Percentiles rank a stretch among this genome's conserved stretches.
Conservation (phyloP, 2,888 invertebrate genomes). For the Stomorhina lunata region DNA sequence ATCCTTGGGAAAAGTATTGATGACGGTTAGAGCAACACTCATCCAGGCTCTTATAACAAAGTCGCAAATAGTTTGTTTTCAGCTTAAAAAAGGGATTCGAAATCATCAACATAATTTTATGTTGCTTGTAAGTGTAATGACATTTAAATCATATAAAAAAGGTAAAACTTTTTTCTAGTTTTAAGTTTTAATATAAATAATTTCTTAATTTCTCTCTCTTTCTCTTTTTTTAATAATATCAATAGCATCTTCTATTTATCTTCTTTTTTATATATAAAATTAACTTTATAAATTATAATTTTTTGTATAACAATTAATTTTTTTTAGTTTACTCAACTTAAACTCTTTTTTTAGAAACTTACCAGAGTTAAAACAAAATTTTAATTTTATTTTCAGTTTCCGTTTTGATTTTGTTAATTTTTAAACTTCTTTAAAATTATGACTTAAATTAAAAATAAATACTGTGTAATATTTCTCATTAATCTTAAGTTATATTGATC, state of each 20-base stretch:
- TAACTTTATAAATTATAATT: not conserved
- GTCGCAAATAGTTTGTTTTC: conserved; percentile 69
- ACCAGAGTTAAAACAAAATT: not conserved
- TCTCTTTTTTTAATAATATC: not conserved
- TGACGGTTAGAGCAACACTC: conserved; percentile 43
- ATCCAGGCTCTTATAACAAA: conserved; percentile 68
- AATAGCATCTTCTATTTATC: not conserved
- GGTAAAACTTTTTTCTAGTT: conserved; percentile 46
- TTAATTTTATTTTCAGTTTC: conserved; percentile 2
- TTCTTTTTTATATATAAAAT: not conserved
- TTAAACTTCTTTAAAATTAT: conserved; percentile 20
- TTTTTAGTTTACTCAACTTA: not conserved
- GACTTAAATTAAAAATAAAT: conserved; percentile 27
- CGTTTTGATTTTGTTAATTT: not conserved
- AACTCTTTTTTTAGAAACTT: conserved; percentile 6
- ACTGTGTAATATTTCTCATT: conserved; percentile 64
- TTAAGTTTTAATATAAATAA: conserved; percentile 22
- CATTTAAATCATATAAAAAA: conserved; percentile 44
- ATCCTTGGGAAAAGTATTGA: conserved; percentile 25
- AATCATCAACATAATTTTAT: conserved; percentile 23
- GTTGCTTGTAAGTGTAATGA: conserved; percentile 24
- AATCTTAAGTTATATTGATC: conserved; percentile 47
- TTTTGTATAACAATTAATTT: conserved; percentile 28
- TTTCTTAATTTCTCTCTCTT: conserved; percentile 23
- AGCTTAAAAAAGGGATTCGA: conserved; percentile 9